These are phyloP conservation scores for Myiotriccus ornatus DNA, from an alignment of 2,797 vertebrate genomes.

Conservation along the genomic window DNA sequence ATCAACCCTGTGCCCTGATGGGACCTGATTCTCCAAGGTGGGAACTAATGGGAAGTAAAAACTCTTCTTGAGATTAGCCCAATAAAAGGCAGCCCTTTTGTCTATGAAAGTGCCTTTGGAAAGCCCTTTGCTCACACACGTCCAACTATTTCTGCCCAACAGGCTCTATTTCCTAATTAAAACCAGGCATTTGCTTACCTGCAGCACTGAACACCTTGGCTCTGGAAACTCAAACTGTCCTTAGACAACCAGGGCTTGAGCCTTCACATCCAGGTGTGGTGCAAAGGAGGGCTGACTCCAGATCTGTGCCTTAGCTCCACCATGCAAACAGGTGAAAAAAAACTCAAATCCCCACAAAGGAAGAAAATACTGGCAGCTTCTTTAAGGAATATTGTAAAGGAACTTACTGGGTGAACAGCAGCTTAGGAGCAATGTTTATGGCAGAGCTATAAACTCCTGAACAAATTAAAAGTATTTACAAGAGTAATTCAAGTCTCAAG, in stretches of 20 bases:
- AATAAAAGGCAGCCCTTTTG: not conserved
- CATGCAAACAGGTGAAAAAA: not conserved
- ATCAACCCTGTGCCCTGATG: not conserved
- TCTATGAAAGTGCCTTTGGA: not conserved
- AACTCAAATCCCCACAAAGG: not conserved
- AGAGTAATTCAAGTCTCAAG: constrained; percentile 57
- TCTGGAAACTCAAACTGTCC: not conserved
- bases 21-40: not conserved
- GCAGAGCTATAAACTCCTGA: constrained; percentile 65
- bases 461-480: constrained; percentile 74
- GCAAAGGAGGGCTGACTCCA: not conserved
- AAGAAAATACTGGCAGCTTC: not conserved
- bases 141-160: not conserved
- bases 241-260: not conserved
- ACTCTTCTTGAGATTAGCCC: not conserved
- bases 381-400: not conserved
- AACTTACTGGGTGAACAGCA: not conserved
- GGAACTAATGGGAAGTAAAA: not conserved
- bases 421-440: constrained; percentile 42
- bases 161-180: not conserved
- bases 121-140: not conserved
- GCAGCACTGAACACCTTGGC: not conserved
- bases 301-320: not conserved
- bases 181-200: constrained; percentile 32
- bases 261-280: not conserved